Evolutionary conservation across 2,113 vertebrate species (phyloP).

Genomic region (Casuarius casuarius): DNA sequence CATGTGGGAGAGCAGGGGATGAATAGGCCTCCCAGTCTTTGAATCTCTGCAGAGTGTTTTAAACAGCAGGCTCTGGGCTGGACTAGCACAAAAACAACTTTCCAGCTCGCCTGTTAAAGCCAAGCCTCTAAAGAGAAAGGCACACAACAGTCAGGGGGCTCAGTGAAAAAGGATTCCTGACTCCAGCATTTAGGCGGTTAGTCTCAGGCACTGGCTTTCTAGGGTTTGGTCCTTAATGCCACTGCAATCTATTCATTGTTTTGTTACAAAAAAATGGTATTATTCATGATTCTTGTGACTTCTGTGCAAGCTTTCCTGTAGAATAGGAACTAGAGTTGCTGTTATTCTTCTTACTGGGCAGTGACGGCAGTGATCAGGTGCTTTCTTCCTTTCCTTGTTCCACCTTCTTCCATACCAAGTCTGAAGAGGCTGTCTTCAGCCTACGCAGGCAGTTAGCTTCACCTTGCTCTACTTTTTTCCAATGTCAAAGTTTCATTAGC

Average conservation of each 20-base stretch:
- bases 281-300: not conserved
- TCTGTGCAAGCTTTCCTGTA: not conserved
- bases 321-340: not conserved
- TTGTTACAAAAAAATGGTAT: not conserved
- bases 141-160: not conserved
- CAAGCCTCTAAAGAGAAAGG: not conserved
- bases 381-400: not conserved
- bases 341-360: not conserved
- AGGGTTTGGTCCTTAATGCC: not conserved
- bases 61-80: not conserved
- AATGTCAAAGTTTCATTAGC: not conserved
- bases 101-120: not conserved
- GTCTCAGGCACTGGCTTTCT: accelerated
- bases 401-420: not conserved
- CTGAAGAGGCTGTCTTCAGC: not conserved
- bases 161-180: not conserved
- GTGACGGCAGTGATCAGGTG: not conserved
- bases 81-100: not conserved
- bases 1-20: not conserved
- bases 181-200: not conserved
- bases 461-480: not conserved
- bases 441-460: not conserved
- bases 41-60: not conserved
- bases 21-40: not conserved
- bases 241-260: not conserved